Evolutionary conservation across 2,113 vertebrate species (phyloP).

Genomic region (Microcebus lehilahytsara): DNA sequence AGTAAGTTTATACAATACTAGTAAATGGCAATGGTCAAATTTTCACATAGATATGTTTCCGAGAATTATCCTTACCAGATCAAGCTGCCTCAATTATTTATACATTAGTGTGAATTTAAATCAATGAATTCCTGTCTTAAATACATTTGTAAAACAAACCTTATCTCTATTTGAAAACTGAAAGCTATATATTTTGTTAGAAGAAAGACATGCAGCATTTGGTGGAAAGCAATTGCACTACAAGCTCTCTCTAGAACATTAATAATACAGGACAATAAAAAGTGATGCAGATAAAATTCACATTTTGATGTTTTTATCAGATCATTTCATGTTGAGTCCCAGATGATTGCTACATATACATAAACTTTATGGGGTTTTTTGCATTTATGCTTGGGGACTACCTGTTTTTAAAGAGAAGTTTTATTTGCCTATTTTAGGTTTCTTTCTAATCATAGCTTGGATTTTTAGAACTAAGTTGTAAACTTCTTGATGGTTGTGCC

Average conservation of each 20-base stretch:
- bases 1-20: neutral
- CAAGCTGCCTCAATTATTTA: conserved; percentile 17
- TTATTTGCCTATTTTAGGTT: neutral
- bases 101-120: neutral
- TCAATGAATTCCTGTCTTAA: neutral
- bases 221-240: neutral
- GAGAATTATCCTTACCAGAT: neutral
- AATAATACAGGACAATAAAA: conserved; percentile 35
- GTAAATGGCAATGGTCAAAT: neutral
- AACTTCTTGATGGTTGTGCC: neutral
- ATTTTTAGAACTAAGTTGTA: neutral
- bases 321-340: neutral
- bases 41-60: neutral
- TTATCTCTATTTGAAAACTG: conserved; percentile 10
- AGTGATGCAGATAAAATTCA: neutral
- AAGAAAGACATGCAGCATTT: neutral
- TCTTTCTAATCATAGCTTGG: neutral
- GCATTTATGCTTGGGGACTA: neutral
- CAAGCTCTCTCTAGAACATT: neutral
- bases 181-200: neutral
- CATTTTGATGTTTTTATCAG: conserved; percentile 18
- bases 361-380: neutral
- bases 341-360: neutral
- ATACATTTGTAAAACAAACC: neutral
- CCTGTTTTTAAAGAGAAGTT: neutral